These are phyloP conservation scores for Bolinopsis microptera DNA, from an alignment of 37 sponge, comb jelly and placozoan species.

Conservation along the genomic window DNA sequence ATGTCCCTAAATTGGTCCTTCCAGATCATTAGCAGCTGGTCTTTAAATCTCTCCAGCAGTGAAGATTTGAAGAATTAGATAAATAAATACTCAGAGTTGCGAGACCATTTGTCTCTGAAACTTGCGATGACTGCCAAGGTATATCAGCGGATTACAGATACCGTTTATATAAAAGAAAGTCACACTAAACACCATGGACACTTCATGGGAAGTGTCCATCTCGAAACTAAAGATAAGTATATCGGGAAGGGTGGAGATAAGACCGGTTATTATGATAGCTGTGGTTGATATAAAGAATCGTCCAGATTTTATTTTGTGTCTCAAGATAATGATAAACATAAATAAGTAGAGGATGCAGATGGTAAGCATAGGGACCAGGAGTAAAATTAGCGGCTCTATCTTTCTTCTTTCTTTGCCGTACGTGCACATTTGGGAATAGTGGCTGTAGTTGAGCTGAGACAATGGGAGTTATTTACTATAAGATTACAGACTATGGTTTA, in stretches of 20 bases:
- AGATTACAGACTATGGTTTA: not conserved
- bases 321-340: not conserved
- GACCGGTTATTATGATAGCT: not conserved
- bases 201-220: not conserved
- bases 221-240: not conserved
- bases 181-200: not conserved
- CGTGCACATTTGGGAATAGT: not conserved
- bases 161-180: conserved; percentile 62
- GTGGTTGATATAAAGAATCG: not conserved
- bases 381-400: not conserved
- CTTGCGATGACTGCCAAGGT: not conserved
- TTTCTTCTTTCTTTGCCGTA: not conserved
- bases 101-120: not conserved
- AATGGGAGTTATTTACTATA: too few relatives aligned
- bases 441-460: not conserved
- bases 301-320: conserved; percentile 2
- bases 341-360: not conserved
- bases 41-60: too few relatives aligned
- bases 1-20: too few relatives aligned
- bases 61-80: too few relatives aligned
- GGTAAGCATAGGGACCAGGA: not conserved
- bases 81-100: too few relatives aligned
- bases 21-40: too few relatives aligned
- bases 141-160: conserved; percentile 27
- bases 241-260: not conserved